Percentiles rank a stretch among this genome's conserved stretches.
phyloP scores from a whole-genome alignment of 2,797 vertebrate species.

The Manis javanica region DNA sequence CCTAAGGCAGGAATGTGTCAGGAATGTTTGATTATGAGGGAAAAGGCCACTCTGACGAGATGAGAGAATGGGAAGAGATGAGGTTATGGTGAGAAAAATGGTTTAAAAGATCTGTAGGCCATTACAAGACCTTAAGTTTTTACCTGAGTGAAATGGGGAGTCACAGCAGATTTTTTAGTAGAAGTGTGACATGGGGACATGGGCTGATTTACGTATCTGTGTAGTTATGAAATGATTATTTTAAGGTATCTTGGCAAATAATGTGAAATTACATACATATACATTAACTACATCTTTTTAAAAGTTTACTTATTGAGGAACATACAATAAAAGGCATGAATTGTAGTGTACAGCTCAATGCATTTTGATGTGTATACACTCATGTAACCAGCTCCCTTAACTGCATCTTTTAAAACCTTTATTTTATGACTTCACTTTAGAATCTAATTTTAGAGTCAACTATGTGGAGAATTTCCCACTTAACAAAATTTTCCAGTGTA shows the following conservation, averaged over 20 bases:
- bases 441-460: slow-evolving; percentile 11
- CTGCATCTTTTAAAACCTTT: slow-evolving; percentile 25
- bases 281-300: neutral
- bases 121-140: neutral
- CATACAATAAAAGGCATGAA: too few relatives aligned
- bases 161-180: neutral
- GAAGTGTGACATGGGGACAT: neutral
- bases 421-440: slow-evolving; percentile 1
- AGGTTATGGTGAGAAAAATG: too few relatives aligned
- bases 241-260: slow-evolving; percentile 16
- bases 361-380: too few relatives aligned
- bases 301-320: too few relatives aligned
- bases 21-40: neutral
- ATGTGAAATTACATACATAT: slow-evolving; percentile 3
- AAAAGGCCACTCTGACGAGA: neutral
- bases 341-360: too few relatives aligned
- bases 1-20: neutral
- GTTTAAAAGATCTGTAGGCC: neutral
- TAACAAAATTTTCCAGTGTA: neutral
- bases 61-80: neutral
- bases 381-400: neutral
- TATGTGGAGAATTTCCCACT: slow-evolving; percentile 7
- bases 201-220: neutral
- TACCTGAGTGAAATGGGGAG: neutral
- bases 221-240: neutral